Base-by-base conservation (phyloP, 2,888 invertebrate species). In the Scaptomyza flava region DNA sequence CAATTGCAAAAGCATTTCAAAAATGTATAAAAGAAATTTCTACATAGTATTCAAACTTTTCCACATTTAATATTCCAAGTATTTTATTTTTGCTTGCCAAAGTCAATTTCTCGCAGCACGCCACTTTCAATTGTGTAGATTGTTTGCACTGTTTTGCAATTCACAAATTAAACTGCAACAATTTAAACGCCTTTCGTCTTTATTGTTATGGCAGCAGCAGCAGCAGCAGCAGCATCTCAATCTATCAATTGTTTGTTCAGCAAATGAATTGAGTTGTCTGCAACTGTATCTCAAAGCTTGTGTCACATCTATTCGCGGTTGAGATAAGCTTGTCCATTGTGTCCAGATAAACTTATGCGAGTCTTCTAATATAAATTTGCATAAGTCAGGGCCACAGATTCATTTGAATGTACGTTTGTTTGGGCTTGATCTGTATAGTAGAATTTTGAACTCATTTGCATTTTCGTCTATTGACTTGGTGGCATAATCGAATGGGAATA, bases 261-360 rank as follows among this genome's bases (percentile, higher is more conserved):
- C 72, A 72, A 72, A 72, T 68, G 60, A 73, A 73, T 58, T 72
- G 67, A 67, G 57, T 67, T 58, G 46, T 57, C 47, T 50, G 33
- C 43, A 51, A 43, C 30, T 48, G 43, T 43, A 56, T 48, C 42
- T 48, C 3, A 23, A 30, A 42, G 41, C 45, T 8, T 17, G 9
- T 36, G 42, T 30, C 11, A 27, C n/a, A 48, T 36, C 59, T 53
- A 58, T 64, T 66, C 56, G 52, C 63, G 48, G 59, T 31, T 38
- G 9, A 76, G 70, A 70, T 82, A 56, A 66, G 52, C 42, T 54
- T 27, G 14, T 17, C 48, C 50, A 71, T 72, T 83, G 68, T 59
- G 48, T 47, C 47, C 34, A 65, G 72, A 67, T 63, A 56, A 51
- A 64, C 59, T 31, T 27, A 17, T 27, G 31, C 38, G 14, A 58